These are phyloP conservation scores for Apodemus agrarius DNA, from an alignment of 2,797 vertebrate species.

Conservation along the genomic window DNA sequence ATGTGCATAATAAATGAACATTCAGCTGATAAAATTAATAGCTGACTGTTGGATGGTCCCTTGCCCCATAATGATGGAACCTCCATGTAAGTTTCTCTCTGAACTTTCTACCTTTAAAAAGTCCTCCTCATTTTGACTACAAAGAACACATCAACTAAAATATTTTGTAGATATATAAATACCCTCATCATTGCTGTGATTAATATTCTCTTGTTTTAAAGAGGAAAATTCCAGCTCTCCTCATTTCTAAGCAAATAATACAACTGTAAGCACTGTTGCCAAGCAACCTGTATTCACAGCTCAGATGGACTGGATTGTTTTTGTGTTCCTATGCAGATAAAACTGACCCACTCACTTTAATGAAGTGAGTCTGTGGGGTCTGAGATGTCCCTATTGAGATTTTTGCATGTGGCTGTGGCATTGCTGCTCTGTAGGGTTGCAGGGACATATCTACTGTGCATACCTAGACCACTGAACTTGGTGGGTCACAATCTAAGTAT, in stretches of 20 bases:
- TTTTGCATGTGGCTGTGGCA: background rate
- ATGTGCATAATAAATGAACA: background rate
- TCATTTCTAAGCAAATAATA: slow-evolving; percentile 86
- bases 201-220: slow-evolving; percentile 87
- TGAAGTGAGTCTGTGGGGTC: slow-evolving; percentile 32
- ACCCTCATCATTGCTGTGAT: slow-evolving; percentile 65
- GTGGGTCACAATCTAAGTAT: background rate
- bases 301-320: slow-evolving; percentile 85
- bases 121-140: slow-evolving; percentile 13
- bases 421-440: too few species aligned
- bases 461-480: background rate
- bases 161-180: slow-evolving; percentile 72
- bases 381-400: slow-evolving; percentile 51
- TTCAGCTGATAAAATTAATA: background rate
- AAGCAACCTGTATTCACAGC: slow-evolving; percentile 86
- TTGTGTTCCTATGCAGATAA: slow-evolving; percentile 80
- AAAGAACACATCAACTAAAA: slow-evolving; percentile 57
- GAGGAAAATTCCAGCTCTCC: slow-evolving; percentile 84
- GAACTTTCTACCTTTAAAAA: slow-evolving; percentile 30
- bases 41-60: background rate
- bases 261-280: slow-evolving; percentile 88
- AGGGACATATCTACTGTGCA: background rate
- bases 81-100: background rate
- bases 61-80: background rate
- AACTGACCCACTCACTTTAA: slow-evolving; percentile 74